These are phyloP conservation scores for Stegostoma tigrinum DNA, from an alignment of 2,113 vertebrate genomes.

Conservation along the genomic window DNA sequence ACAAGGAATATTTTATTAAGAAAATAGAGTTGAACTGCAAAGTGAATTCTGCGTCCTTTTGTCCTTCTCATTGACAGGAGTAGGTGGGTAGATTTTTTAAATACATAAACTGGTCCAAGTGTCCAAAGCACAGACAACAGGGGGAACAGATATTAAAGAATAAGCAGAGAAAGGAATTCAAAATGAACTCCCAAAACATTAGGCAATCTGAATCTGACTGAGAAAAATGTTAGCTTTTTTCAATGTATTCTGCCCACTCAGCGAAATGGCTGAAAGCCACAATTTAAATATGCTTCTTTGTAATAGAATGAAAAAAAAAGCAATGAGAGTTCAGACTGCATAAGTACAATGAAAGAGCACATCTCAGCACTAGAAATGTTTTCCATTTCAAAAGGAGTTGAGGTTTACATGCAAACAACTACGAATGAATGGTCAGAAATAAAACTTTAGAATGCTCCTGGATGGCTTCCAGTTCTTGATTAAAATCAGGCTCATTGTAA, in stretches of 20 bases:
- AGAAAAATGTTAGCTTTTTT: background rate
- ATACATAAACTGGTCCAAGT: no score
- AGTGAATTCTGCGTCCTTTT: no score
- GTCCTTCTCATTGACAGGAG: no score
- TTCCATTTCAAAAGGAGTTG: background rate
- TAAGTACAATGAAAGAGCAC: background rate
- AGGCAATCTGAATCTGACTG: background rate
- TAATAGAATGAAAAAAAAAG: background rate
- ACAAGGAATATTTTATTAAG: no score
- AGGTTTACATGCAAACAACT: background rate
- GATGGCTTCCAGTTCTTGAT: background rate
- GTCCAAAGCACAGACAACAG: background rate
- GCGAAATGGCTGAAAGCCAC: background rate
- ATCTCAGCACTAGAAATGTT: background rate
- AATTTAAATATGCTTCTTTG: constrained; percentile 6
- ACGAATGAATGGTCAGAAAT: background rate
- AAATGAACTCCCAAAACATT: background rate
- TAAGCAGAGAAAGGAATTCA: background rate
- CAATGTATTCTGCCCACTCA: background rate
- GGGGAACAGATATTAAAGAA: background rate
- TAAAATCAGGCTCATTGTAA: background rate
- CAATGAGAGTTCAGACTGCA: background rate
- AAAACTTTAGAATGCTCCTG: background rate
- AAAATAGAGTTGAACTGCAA: no score
- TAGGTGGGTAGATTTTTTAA: no score